Evolutionary conservation across 2,797 vertebrate genomes (phyloP).

Genomic region (Sylvia borin): DNA sequence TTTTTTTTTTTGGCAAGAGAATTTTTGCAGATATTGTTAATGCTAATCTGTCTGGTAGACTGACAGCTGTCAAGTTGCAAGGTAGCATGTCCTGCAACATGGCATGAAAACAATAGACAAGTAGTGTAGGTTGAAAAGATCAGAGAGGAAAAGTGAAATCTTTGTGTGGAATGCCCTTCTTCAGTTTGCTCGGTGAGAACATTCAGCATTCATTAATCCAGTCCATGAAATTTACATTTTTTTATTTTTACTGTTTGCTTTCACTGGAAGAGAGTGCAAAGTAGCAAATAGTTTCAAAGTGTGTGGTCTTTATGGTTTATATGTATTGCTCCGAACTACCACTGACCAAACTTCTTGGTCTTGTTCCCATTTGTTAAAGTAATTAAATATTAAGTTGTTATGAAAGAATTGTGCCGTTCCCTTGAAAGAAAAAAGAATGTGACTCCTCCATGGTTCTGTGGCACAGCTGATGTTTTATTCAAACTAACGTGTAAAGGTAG

Average conservation of each 20-base stretch:
- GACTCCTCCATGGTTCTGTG: background rate
- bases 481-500: background rate
- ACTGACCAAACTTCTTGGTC: constrained; percentile 46
- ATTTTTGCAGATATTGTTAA: background rate
- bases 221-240: constrained; percentile 50
- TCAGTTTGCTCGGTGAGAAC: background rate
- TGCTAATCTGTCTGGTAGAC: background rate
- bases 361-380: constrained; percentile 47
- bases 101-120: background rate
- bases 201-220: constrained; percentile 19
- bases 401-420: background rate
- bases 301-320: constrained; percentile 62
- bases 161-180: background rate
- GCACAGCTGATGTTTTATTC: background rate
- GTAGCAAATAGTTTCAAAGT: constrained; percentile 58
- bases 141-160: background rate
- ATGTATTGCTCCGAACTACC: constrained; percentile 26
- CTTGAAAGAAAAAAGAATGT: background rate
- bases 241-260: constrained; percentile 61
- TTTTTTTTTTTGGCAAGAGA: background rate
- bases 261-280: constrained; percentile 49
- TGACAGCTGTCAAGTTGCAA: background rate
- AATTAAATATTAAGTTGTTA: constrained; percentile 49
- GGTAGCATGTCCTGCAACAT: background rate
- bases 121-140: background rate